A percentile compares a stretch with the other conserved stretches of the same genome.
Conservation (phyloP, 2,113 vertebrate genomes). For the Arvicanthis niloticus region DNA sequence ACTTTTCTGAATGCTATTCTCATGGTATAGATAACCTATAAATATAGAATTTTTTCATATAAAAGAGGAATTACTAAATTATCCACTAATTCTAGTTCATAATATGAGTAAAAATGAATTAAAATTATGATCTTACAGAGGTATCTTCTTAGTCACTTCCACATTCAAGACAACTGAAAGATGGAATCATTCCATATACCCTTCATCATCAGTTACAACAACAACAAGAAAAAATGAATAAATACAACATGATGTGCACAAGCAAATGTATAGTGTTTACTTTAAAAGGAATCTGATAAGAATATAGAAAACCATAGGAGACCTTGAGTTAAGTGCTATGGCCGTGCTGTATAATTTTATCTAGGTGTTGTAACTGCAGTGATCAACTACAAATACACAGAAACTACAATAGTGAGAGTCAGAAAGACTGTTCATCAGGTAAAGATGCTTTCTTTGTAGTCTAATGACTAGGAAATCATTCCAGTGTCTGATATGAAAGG, state of each 20-base stretch:
- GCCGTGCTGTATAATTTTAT: not conserved
- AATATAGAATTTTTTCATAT: too few relatives aligned
- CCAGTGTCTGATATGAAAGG: not conserved
- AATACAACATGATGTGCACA: not conserved
- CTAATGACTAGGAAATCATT: not conserved
- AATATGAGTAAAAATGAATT: too few relatives aligned
- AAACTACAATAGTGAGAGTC: not conserved
- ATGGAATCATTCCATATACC: slow-evolving; percentile 82
- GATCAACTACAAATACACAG: not conserved
- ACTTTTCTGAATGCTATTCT: too few relatives aligned
- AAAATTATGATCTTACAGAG: too few relatives aligned
- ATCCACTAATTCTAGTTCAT: too few relatives aligned
- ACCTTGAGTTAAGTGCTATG: not conserved
- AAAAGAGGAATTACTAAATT: too few relatives aligned
- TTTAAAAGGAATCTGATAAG: not conserved
- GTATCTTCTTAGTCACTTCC: not conserved
- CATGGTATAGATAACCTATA: too few relatives aligned
- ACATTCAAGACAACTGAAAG: not conserved
- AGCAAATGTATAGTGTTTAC: not conserved
- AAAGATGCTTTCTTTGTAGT: not conserved
- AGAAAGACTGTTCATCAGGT: not conserved
- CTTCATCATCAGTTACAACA: not conserved
- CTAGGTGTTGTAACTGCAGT: not conserved
- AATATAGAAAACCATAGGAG: too few relatives aligned
- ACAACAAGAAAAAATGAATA: not conserved